phyloP scores from a whole-genome alignment of 2,113 vertebrate genomes.

The Charadrius vociferus region DNA sequence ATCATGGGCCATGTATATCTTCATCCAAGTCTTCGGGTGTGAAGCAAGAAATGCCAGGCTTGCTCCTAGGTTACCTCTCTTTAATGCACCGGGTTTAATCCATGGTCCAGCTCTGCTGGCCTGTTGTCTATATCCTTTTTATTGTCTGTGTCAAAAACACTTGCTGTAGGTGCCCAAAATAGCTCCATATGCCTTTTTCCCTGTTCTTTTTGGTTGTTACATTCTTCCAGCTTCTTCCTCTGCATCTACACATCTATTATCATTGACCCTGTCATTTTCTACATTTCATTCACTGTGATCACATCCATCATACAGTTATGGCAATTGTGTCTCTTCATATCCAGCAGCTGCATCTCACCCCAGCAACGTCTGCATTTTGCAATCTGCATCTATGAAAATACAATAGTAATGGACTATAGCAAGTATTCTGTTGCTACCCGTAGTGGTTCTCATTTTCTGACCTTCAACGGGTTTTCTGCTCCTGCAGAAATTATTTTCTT shows the following conservation, averaged over 20 bases:
- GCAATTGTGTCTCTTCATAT: not conserved
- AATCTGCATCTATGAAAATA: not conserved
- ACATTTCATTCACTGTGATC: not conserved
- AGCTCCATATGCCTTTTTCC: not conserved
- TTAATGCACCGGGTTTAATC: not conserved
- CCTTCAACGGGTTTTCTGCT: not conserved
- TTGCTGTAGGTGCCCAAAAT: not conserved
- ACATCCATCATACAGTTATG: not conserved
- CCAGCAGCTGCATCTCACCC: not conserved
- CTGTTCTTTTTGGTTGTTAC: not conserved
- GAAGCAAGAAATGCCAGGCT: not conserved
- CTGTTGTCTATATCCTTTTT: not conserved
- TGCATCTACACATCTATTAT: not conserved
- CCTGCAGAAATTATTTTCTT: slow-evolving; percentile 15
- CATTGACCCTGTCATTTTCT: not conserved
- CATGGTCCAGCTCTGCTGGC: not conserved
- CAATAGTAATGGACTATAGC: not conserved
- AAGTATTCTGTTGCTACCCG: not conserved
- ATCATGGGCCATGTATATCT: not conserved
- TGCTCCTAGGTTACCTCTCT: not conserved
- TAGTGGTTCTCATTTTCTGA: not conserved
- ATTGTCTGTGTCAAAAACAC: not conserved
- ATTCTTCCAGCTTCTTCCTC: not conserved
- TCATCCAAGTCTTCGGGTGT: not conserved
- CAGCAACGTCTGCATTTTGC: not conserved